Conservation (phyloP, 1,140 invertebrate species). For the Phthorimaea operculella region DNA sequence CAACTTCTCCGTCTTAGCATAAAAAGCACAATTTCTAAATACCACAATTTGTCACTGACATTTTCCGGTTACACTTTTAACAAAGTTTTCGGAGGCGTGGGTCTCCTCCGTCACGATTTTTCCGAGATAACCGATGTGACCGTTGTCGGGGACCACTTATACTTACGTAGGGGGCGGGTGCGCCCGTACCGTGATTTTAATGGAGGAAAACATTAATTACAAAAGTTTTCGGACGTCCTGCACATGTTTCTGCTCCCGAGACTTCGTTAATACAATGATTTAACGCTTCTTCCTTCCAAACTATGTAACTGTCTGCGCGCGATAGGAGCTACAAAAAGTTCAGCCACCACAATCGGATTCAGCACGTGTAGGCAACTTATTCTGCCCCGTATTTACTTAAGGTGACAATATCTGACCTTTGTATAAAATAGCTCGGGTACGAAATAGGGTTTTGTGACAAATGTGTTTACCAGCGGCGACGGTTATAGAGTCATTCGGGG, state of each 20-base stretch:
- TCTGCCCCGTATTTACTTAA: neutral
- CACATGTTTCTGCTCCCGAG: neutral
- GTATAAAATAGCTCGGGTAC: neutral
- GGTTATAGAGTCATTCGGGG: too few species aligned
- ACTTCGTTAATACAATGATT: constrained; percentile 4
- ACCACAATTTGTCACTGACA: constrained; percentile 21
- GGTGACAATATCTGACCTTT: neutral
- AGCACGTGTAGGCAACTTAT: too few species aligned
- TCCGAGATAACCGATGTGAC: constrained; percentile 16
- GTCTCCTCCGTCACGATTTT: constrained; percentile 15
- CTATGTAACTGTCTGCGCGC: too few species aligned
- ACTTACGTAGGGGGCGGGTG: constrained; percentile 13
- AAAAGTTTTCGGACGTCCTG: constrained; percentile 17
- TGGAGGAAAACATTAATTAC: constrained; percentile 28
- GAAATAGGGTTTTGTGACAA: constrained; percentile 16
- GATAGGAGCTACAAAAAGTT: neutral
- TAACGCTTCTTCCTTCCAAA: constrained; percentile 1
- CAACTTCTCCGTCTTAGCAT: constrained; percentile 7
- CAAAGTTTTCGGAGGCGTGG: constrained; percentile 17
- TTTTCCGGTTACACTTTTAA: constrained; percentile 16
- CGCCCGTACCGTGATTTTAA: constrained; percentile 13
- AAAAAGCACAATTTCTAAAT: constrained; percentile 7
- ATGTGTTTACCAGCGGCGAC: constrained; percentile 27
- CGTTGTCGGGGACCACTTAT: constrained; percentile 11
- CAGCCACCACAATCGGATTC: too few species aligned